phyloP scores from a whole-genome alignment of 2,113 vertebrate species.

The Pavo muticus region DNA sequence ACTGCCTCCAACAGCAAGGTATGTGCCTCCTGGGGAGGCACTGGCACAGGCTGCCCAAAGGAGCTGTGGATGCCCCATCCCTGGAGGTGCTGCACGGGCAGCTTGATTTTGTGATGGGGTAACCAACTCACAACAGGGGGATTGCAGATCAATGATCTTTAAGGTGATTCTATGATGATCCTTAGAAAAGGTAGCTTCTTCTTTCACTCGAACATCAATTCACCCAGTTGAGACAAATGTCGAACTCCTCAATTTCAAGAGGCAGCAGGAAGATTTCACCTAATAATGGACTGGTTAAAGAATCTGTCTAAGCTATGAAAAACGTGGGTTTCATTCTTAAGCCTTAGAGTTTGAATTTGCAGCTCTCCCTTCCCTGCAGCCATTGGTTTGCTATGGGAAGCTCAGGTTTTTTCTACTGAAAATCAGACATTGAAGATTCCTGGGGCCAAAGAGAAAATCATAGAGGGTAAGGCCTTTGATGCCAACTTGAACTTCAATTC shows the following conservation, averaged over 20 bases:
- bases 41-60: no score
- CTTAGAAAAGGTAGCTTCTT: neutral
- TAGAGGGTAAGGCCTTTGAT: accelerated
- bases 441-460: neutral
- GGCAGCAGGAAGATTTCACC: neutral
- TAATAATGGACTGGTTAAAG: neutral
- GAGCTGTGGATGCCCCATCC: no score
- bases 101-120: no score
- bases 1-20: neutral
- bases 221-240: neutral
- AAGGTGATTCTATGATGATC: no score
- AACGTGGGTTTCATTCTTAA: neutral
- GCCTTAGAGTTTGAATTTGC: neutral
- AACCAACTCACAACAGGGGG: no score
- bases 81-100: no score
- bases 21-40: no score
- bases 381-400: neutral
- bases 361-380: neutral
- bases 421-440: neutral
- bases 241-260: neutral
- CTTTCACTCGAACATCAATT: neutral
- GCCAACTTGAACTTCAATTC: neutral
- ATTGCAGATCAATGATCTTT: no score
- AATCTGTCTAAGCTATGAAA: neutral
- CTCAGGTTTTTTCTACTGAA: neutral